Evolutionary conservation across 2,888 invertebrate species (phyloP).

Genomic region (Ceramica pisi): DNA sequence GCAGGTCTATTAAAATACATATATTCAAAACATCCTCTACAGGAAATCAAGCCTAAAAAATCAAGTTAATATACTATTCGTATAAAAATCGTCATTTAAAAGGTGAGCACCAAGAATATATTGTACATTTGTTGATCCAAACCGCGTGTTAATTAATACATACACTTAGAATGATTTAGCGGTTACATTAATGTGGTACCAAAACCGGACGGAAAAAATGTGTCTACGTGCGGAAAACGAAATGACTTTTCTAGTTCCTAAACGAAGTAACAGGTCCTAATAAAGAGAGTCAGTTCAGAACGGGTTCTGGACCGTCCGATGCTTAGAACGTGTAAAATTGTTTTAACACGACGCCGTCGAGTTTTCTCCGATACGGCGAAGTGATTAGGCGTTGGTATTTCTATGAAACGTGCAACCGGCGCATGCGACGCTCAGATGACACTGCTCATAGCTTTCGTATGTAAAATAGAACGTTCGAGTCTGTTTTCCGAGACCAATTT

Average conservation of each 20-base stretch:
- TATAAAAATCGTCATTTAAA: constrained; percentile 27
- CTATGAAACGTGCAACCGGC: constrained; percentile 52
- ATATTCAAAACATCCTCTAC: constrained; percentile 33
- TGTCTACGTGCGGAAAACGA: constrained; percentile 42
- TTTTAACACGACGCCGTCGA: constrained; percentile 58
- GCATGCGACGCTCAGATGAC: constrained; percentile 54
- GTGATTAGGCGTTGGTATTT: constrained; percentile 62
- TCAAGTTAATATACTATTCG: constrained; percentile 33
- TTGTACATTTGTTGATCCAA: constrained; percentile 24
- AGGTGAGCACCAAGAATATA: constrained; percentile 9
- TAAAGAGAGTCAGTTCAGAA: constrained; percentile 45
- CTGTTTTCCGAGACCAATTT: constrained; percentile 43
- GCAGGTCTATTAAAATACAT: constrained; percentile 32
- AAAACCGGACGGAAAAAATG: constrained; percentile 47
- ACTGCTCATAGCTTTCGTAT: constrained; percentile 56
- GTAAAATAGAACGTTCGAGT: constrained; percentile 44
- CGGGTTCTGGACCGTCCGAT: constrained; percentile 43
- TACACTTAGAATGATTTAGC: constrained; percentile 31
- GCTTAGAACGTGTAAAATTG: constrained; percentile 65
- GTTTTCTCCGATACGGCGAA: constrained; percentile 67
- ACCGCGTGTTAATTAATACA: constrained; percentile 28
- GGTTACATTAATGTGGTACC: constrained; percentile 19
- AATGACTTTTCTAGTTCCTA: constrained; percentile 55
- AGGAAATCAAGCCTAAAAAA: constrained; percentile 49
- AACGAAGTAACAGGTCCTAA: constrained; percentile 51